These are phyloP conservation scores for Phylloscopus trochiloides DNA, from an alignment of 2,113 vertebrate species.

Conservation along the genomic window DNA sequence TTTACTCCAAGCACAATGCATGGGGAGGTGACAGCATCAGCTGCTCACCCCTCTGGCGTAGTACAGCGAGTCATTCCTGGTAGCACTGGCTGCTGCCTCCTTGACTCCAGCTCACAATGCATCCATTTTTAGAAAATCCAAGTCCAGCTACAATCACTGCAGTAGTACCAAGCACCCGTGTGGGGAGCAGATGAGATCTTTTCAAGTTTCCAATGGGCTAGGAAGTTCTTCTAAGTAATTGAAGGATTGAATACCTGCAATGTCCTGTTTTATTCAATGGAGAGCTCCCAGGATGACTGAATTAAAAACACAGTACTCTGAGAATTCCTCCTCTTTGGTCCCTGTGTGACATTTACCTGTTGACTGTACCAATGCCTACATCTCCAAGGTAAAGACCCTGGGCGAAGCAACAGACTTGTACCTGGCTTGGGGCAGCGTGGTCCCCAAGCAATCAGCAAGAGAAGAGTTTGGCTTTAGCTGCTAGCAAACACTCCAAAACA, in stretches of 20 bases:
- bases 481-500: not conserved
- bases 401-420: not conserved
- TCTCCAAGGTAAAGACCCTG: not conserved
- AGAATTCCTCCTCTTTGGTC: not conserved
- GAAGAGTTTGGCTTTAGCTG: not conserved
- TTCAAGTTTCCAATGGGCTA: not conserved
- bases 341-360: not conserved
- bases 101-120: not conserved
- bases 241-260: not conserved
- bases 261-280: not conserved
- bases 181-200: not conserved
- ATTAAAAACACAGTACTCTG: not conserved
- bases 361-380: not conserved
- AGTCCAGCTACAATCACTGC: not conserved
- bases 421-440: rapidly evolving
- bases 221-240: not conserved
- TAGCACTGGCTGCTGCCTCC: not conserved
- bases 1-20: not conserved
- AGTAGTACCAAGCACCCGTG: not conserved
- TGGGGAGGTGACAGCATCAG: not conserved
- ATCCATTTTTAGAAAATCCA: not conserved
- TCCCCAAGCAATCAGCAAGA: not conserved
- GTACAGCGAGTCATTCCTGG: rapidly evolving
- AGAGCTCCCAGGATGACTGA: not conserved
- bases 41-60: rapidly evolving